Percentiles rank a stretch among this genome's conserved stretches.
Conservation (phyloP, 2,113 vertebrate species). For the Leucopsar rothschildi region DNA sequence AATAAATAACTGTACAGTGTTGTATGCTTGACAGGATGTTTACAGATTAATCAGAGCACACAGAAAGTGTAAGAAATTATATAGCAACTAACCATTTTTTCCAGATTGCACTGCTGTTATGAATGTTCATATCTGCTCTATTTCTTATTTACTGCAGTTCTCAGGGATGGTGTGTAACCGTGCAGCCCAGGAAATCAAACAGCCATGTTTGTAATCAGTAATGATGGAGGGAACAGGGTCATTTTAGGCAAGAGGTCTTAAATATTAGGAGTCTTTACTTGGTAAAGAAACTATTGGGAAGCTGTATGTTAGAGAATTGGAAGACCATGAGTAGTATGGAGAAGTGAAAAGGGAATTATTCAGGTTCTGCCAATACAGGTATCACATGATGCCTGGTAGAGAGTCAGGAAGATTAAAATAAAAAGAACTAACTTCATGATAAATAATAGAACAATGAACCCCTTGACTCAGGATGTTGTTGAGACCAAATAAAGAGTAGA, state of each 20-base stretch:
- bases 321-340: background rate
- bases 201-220: background rate
- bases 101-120: background rate
- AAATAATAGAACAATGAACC: background rate
- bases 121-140: background rate
- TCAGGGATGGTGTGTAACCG: background rate
- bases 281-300: background rate
- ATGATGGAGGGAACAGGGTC: background rate
- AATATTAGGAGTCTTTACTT: background rate
- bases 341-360: background rate
- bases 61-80: background rate
- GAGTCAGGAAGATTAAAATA: background rate
- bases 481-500: background rate
- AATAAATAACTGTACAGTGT: slow-evolving; percentile 56
- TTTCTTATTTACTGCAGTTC: background rate
- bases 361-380: background rate
- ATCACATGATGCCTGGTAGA: fast-evolving
- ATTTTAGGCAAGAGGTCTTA: background rate
- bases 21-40: slow-evolving; percentile 1
- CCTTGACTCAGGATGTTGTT: background rate
- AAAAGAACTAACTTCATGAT: background rate
- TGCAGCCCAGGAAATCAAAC: background rate
- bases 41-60: background rate
- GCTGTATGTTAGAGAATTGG: background rate
- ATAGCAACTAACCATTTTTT: background rate